Percentiles rank a stretch among this genome's conserved stretches.
Evolutionary conservation across 2,113 vertebrate genomes (phyloP).

Genomic region (Anser cygnoides): DNA sequence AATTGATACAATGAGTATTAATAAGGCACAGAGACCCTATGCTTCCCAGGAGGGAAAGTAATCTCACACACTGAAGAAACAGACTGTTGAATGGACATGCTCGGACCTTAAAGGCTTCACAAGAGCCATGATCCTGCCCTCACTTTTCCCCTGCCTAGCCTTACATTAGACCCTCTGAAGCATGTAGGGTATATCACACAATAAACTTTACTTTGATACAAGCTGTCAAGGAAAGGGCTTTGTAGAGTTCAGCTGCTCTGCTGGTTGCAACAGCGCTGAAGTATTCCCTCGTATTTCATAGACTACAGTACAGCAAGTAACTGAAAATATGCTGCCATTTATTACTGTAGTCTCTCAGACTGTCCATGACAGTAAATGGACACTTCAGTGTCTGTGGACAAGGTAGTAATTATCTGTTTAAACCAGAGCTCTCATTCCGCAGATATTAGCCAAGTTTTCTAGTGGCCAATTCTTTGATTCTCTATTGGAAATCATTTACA

Average conservation of each 20-base stretch:
- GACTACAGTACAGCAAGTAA: not conserved
- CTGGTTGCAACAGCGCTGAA: not conserved
- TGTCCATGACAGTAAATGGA: not conserved
- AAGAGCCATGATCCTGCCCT: not conserved
- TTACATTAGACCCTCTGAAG: rapidly evolving
- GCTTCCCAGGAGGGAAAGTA: not conserved
- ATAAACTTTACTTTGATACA: not conserved
- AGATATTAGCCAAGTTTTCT: not conserved
- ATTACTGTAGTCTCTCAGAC: not conserved
- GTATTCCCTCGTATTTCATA: not conserved
- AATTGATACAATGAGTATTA: not conserved
- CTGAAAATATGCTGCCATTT: not conserved
- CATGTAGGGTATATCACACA: rapidly evolving
- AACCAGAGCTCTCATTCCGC: not conserved
- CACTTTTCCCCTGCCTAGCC: not conserved
- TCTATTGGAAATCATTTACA: not conserved
- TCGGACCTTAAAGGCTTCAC: not conserved
- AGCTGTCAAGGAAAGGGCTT: not conserved
- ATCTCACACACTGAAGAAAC: not conserved
- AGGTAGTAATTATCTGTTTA: not conserved
- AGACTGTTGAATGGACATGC: not conserved
- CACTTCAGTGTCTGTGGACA: rapidly evolving
- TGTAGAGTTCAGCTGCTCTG: not conserved
- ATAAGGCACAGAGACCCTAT: not conserved
- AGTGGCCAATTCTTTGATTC: not conserved